Evolutionary conservation across 1,140 invertebrate genomes (phyloP).

Genomic region (Macrobrachium nipponense): DNA sequence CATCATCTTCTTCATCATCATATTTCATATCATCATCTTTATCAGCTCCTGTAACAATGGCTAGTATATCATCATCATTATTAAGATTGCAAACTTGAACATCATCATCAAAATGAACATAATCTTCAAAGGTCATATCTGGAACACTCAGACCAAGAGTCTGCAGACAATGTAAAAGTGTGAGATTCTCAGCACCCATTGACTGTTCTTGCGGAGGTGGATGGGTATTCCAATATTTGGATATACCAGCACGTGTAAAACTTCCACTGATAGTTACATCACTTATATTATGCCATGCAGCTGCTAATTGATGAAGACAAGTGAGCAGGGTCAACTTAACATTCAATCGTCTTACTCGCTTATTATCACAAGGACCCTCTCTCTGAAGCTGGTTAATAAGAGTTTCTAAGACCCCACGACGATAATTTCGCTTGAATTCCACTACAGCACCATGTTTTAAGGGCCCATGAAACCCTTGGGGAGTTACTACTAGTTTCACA

Average conservation of each 20-base stretch:
- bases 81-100: constrained; percentile 60
- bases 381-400: constrained; percentile 47
- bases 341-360: constrained; percentile 28
- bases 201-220: constrained; percentile 39
- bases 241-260: constrained; percentile 56
- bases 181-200: constrained; percentile 46
- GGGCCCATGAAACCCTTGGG: constrained; percentile 47
- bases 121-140: constrained; percentile 60
- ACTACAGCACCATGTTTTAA: constrained; percentile 44
- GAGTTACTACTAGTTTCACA: constrained; percentile 40
- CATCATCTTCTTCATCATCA: constrained; percentile 42
- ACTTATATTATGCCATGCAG: constrained; percentile 59
- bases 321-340: constrained; percentile 43
- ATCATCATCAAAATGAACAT: constrained; percentile 59
- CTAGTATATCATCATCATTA: constrained; percentile 61
- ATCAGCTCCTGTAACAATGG: constrained; percentile 52
- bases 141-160: constrained; percentile 32
- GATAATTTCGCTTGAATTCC: constrained; percentile 55
- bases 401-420: constrained; percentile 50
- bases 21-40: constrained; percentile 36
- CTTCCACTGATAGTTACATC: constrained; percentile 54
- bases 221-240: constrained; percentile 56
- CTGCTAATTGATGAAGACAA: constrained; percentile 53
- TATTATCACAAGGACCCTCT: constrained; percentile 6
- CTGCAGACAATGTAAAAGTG: constrained; percentile 39